These are phyloP conservation scores for Plecotus auritus DNA, from an alignment of 2,113 vertebrate species.

Conservation along the genomic window DNA sequence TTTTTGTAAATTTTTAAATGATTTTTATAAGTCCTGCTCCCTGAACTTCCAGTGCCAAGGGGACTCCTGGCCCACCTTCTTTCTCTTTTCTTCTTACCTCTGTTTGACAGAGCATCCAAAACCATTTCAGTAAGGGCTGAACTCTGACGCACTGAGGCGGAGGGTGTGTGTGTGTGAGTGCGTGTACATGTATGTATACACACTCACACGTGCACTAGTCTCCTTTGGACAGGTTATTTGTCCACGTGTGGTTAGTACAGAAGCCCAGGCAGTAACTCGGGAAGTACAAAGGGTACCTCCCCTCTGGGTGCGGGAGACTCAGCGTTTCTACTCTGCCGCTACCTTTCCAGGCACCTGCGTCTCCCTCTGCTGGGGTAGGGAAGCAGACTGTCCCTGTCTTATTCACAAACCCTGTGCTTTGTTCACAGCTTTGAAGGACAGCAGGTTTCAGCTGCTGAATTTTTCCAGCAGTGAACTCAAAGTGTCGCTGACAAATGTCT, in stretches of 20 bases:
- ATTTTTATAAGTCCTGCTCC: not conserved
- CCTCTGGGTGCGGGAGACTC: accelerated
- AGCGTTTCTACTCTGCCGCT: not conserved
- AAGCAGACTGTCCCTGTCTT: not conserved
- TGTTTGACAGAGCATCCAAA: not conserved
- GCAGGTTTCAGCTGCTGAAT: conserved; percentile 99
- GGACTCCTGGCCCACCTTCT: not conserved
- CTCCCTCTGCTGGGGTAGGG: not conserved
- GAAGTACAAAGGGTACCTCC: not conserved
- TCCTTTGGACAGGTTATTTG: not conserved
- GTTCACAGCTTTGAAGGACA: conserved; percentile 95
- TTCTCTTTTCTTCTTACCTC: not conserved
- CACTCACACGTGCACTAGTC: accelerated
- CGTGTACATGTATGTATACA: accelerated
- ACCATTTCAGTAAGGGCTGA: not conserved
- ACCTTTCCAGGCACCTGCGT: not conserved
- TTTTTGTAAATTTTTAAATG: not conserved
- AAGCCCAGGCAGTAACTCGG: not conserved
- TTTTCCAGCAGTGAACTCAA: conserved; percentile 98
- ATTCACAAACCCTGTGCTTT: conserved; percentile 52
- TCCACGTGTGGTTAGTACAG: not conserved
- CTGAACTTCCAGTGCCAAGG: not conserved
- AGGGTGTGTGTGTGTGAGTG: accelerated
- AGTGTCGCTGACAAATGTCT: conserved; percentile 98
- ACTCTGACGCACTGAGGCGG: accelerated